phyloP scores from a whole-genome alignment of 1,140 invertebrate species.

The Panagrolaimus sp. region DNA sequence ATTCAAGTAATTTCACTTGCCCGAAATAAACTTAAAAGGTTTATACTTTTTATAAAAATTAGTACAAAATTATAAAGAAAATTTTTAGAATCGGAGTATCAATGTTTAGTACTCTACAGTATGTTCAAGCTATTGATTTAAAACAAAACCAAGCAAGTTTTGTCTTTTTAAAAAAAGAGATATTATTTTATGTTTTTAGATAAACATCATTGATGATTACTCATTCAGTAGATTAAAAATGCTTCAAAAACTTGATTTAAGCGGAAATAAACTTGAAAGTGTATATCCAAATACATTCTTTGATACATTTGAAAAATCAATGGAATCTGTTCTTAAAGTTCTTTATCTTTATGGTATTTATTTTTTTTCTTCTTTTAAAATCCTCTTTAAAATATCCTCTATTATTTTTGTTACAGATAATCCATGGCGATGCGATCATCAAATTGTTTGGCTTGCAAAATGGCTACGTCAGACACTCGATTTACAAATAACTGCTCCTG shows the following conservation, averaged over 20 bases:
- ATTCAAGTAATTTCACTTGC: constrained; percentile 36
- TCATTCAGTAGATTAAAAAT: constrained; percentile 31
- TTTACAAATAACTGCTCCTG: background rate
- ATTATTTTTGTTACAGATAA: background rate
- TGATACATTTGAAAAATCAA: background rate
- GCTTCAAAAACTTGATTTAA: constrained; percentile 37
- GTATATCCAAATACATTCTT: constrained; percentile 25
- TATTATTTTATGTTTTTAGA: constrained; percentile 26
- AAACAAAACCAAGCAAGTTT: constrained; percentile 31
- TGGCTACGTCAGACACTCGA: background rate
- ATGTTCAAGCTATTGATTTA: constrained; percentile 28
- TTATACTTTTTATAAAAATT: too few species aligned
- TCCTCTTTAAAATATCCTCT: background rate
- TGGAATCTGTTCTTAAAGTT: constrained; percentile 5
- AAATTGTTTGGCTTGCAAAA: constrained; percentile 2
- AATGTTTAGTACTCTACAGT: constrained; percentile 19
- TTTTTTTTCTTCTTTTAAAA: background rate
- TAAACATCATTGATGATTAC: constrained; percentile 34
- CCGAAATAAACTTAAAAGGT: constrained; percentile 36
- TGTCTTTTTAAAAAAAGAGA: too few species aligned
- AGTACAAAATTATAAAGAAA: background rate
- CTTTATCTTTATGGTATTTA: constrained; percentile 6
- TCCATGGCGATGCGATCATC: background rate
- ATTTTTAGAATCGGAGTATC: constrained; percentile 13
- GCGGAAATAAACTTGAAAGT: constrained; percentile 33